These are phyloP conservation scores for Incurvaria masculella DNA, from an alignment of 2,888 invertebrate genomes.

Conservation along the genomic window DNA sequence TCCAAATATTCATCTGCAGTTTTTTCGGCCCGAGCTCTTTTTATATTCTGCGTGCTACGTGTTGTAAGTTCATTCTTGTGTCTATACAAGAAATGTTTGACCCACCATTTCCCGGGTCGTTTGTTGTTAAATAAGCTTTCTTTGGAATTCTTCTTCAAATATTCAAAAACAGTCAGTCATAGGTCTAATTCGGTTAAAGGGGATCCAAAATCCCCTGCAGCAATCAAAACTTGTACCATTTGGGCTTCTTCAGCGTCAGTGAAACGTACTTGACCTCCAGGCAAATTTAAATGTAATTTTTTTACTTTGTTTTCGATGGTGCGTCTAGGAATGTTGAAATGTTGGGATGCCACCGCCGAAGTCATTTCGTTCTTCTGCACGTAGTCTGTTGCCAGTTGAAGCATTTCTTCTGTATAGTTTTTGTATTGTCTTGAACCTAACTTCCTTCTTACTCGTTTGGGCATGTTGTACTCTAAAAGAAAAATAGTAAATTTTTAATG, in stretches of 20 bases:
- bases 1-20: constrained; percentile 4
- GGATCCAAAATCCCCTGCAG: neutral
- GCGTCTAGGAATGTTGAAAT: neutral
- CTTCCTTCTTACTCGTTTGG: neutral
- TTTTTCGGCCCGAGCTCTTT: constrained; percentile 11
- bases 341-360: neutral
- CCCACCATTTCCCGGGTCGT: neutral
- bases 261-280: neutral
- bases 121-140: neutral
- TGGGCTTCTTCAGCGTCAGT: neutral
- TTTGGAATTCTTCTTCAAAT: neutral
- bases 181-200: neutral
- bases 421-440: neutral
- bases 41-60: constrained; percentile 9
- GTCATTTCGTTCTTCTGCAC: neutral
- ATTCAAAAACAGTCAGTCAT: neutral
- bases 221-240: neutral
- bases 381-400: neutral
- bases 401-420: neutral
- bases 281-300: neutral
- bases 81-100: constrained; percentile 5
- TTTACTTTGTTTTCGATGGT: neutral
- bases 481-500: too few species aligned
- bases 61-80: constrained; percentile 3
- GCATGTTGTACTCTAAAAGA: too few species aligned